A percentile compares a stretch with the other conserved stretches of the same genome.
phyloP scores from a whole-genome alignment of 2,888 invertebrate genomes.

The Protonemura montana region DNA sequence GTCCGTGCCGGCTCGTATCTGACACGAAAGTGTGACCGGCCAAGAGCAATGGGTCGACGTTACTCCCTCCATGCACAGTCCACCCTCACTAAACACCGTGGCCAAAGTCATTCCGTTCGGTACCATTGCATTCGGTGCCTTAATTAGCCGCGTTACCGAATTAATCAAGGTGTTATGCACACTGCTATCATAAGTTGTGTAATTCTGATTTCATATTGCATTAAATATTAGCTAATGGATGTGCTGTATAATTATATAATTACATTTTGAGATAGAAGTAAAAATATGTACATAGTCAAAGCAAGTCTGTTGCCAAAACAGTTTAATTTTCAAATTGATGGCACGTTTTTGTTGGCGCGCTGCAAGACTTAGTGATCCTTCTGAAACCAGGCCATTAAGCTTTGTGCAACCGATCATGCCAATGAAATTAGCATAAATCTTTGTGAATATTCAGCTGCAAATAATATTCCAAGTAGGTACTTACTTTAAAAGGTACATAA shows the following conservation, averaged over 20 bases:
- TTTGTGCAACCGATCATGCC: neutral
- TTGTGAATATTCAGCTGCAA: neutral
- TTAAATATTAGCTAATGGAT: neutral
- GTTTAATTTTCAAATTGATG: neutral
- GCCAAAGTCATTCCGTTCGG: neutral
- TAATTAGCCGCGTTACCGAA: neutral
- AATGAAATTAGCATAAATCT: neutral
- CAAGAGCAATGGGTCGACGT: neutral
- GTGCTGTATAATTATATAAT: neutral
- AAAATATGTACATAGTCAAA: neutral
- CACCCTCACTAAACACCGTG: too few relatives aligned
- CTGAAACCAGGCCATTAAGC: neutral
- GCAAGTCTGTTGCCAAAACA: neutral
- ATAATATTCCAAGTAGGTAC: neutral
- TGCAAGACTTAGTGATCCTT: neutral
- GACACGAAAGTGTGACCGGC: neutral
- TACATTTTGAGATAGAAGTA: neutral
- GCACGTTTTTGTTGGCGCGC: neutral
- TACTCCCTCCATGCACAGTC: neutral
- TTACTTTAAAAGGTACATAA: neutral
- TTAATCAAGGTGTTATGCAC: neutral
- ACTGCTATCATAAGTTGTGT: neutral
- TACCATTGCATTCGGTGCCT: neutral
- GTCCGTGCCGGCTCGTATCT: constrained; percentile 2
- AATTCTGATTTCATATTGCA: neutral